These are phyloP conservation scores for Chrysina gloriosa DNA, from an alignment of 2,888 invertebrate genomes.

Conservation along the genomic window DNA sequence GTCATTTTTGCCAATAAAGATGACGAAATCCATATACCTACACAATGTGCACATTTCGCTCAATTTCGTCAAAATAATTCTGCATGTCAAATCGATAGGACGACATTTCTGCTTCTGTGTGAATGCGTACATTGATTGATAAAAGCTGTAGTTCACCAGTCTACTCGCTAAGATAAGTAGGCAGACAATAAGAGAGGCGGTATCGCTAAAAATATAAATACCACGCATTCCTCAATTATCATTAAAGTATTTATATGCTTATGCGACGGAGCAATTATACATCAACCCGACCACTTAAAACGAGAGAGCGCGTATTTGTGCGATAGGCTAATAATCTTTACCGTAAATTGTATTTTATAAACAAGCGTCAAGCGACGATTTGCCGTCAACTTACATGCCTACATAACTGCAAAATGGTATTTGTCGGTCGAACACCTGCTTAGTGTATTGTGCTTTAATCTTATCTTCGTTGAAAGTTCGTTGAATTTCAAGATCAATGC, in stretches of 20 bases:
- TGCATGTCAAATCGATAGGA: too few species aligned
- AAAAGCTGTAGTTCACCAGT: too few species aligned
- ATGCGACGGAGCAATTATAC: constrained; percentile 13
- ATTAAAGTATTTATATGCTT: not conserved
- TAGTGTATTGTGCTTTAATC: not conserved
- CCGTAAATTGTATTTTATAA: constrained; percentile 3
- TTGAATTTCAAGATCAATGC: constrained; percentile 20
- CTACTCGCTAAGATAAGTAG: too few species aligned
- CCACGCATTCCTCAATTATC: constrained; percentile 22
- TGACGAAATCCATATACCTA: too few species aligned
- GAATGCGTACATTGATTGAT: too few species aligned
- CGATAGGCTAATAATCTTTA: constrained; percentile 18
- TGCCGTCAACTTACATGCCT: not conserved
- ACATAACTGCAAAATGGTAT: not conserved
- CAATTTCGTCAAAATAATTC: too few species aligned
- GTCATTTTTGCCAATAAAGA: too few species aligned
- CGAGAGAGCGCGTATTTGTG: not conserved
- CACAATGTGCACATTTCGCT: too few species aligned
- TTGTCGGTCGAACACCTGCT: constrained; percentile 12
- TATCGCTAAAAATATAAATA: constrained; percentile 12
- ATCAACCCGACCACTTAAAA: too few species aligned
- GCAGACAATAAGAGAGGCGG: not conserved
- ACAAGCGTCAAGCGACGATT: not conserved
- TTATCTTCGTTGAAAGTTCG: constrained; percentile 26
- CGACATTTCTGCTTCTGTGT: too few species aligned